Percentiles rank a stretch among this genome's conserved stretches.
These are phyloP conservation scores for Ditula angustiorana DNA, from an alignment of 2,888 invertebrate species.

Conservation along the genomic window DNA sequence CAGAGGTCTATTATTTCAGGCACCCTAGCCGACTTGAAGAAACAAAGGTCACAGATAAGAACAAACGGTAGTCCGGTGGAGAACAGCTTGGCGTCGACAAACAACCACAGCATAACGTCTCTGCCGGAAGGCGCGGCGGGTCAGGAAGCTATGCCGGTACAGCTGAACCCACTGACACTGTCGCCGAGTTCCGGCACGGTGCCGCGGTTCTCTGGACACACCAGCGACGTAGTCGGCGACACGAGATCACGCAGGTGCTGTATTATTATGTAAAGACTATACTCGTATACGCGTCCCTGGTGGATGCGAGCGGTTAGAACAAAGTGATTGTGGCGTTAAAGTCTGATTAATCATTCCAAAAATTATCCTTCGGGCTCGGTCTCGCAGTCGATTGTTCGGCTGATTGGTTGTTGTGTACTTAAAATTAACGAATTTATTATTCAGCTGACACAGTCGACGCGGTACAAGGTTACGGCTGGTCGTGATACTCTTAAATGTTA, in stretches of 20 bases:
- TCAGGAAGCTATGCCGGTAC: slow-evolving; percentile 75
- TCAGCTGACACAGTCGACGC: slow-evolving; percentile 7
- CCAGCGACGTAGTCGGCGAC: slow-evolving; percentile 92
- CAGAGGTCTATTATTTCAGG: slow-evolving; percentile 71
- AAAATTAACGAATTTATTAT: slow-evolving; percentile 21
- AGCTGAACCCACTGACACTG: slow-evolving; percentile 73
- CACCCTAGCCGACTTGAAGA: slow-evolving; percentile 96
- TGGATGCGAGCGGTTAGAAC: slow-evolving; percentile 39
- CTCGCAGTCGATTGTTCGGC: not conserved
- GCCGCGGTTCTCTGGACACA: slow-evolving; percentile 89
- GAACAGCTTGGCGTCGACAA: slow-evolving; percentile 72
- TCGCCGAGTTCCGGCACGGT: slow-evolving; percentile 75
- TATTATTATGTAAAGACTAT: slow-evolving; percentile 86
- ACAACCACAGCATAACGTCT: slow-evolving; percentile 77
- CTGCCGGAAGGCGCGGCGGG: slow-evolving; percentile 70
- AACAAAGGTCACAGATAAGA: slow-evolving; percentile 94
- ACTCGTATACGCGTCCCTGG: slow-evolving; percentile 25
- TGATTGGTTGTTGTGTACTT: not conserved
- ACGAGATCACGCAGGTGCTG: slow-evolving; percentile 90
- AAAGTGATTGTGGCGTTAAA: slow-evolving; percentile 57
- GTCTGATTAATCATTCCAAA: slow-evolving; percentile 78
- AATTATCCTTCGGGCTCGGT: slow-evolving; percentile 41
- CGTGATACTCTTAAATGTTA: not conserved
- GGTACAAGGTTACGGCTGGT: slow-evolving; percentile 5
- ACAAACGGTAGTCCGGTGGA: slow-evolving; percentile 86